Conservation (phyloP, 2,797 vertebrate species). For the Molossus alvarezi region DNA sequence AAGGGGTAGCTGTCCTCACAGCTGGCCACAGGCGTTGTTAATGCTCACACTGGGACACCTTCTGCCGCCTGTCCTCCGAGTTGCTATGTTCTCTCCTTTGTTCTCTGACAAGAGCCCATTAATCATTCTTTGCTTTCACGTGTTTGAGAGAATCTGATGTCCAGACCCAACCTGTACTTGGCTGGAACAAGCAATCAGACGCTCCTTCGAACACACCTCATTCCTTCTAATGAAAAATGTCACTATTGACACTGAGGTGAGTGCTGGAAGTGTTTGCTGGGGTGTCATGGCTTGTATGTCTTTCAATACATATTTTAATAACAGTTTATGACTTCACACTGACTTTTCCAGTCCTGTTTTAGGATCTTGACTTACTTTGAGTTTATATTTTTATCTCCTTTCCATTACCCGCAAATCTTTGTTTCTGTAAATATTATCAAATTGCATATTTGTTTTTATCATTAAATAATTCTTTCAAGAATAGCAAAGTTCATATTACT, state of each 20-base stretch:
- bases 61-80: background rate
- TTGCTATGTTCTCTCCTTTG: background rate
- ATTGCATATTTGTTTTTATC: background rate
- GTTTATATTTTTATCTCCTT: constrained; percentile 29
- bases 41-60: background rate
- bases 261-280: background rate
- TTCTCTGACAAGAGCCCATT: background rate
- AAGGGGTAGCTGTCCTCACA: background rate
- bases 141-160: background rate
- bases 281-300: too few species aligned
- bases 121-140: background rate
- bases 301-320: background rate
- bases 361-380: background rate
- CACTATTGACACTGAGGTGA: background rate
- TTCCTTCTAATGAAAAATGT: background rate
- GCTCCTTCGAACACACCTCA: background rate
- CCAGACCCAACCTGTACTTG: background rate
- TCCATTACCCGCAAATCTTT: background rate
- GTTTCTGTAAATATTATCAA: background rate
- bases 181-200: background rate
- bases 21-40: background rate
- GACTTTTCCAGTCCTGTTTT: background rate
- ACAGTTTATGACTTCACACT: background rate
- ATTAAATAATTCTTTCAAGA: background rate
- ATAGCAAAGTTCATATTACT: background rate